phyloP scores from a whole-genome alignment of 2,797 vertebrate genomes.

The Eulemur albifrons region DNA sequence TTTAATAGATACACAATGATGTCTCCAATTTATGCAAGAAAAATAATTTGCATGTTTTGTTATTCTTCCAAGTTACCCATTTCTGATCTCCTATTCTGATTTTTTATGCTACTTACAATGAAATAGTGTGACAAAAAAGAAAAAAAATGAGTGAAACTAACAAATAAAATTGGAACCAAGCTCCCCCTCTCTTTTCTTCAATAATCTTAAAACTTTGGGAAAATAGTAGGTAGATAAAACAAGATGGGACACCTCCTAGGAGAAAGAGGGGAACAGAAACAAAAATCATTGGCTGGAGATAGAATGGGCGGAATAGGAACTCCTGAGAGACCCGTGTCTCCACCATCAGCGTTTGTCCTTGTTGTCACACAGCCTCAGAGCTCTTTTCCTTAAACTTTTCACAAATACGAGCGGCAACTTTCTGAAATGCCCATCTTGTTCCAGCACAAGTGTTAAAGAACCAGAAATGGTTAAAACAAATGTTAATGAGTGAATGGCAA shows the following conservation, averaged over 20 bases:
- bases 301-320: not conserved
- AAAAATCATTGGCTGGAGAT: not conserved
- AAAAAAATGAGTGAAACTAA: not conserved
- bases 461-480: not conserved
- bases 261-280: not conserved
- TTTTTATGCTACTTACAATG: not conserved
- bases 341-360: too few species aligned
- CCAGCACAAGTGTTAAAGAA: not conserved
- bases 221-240: not conserved
- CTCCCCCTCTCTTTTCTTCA: not conserved
- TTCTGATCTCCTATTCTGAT: not conserved
- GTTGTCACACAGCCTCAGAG: not conserved
- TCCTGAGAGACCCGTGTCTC: fast-evolving
- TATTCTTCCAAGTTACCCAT: not conserved
- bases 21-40: not conserved
- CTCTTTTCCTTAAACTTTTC: not conserved
- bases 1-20: too few species aligned
- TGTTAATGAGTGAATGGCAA: not conserved
- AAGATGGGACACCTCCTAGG: not conserved
- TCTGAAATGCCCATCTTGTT: not conserved
- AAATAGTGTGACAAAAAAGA: not conserved
- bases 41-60: not conserved
- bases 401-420: not conserved
- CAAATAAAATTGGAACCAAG: not conserved
- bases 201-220: not conserved